Evolutionary conservation across 2,113 vertebrate genomes (phyloP), one percentile per base, ranked within the genome.

Genomic region (Rhadina sibilatrix): DNA sequence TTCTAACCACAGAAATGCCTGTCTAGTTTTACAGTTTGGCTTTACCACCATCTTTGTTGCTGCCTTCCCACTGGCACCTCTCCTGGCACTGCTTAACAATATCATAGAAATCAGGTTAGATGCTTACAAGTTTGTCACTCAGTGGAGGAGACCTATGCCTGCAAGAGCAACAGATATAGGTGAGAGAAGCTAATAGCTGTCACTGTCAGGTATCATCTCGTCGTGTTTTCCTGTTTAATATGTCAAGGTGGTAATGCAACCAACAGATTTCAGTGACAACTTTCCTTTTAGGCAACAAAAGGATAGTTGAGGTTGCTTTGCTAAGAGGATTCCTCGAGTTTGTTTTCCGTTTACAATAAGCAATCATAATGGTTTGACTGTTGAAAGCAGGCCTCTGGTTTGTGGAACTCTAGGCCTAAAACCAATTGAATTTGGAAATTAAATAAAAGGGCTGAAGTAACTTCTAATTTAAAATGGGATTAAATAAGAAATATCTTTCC

Each of bases 1-100:
- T 96, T 90, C 70, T 96, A 91, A 96, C 28, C 42, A 8, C 0
- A 22, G 44, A 89, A 90, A 74, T 66, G 23, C 44, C 64, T 89
- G 38, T 97, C 70, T 95, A 99, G 99, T 99, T 96, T 98, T 99
- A 54, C 99, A 99, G 97, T 99, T 99, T 97, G 99, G 99, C 90
- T 99, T 99, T 85, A 99, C 99, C 86, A 99, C 99, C 85, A 99
- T 99, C 97, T 99, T 99, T 27, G 99, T 99, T 53, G 99, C 99
- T 6, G 99, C 99, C 15, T 99, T 99, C 94, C 99, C 99, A 1
- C 96, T 99, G 98, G 99, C 99, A 37, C 99, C 99, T 52, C 99
- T 99, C 28, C 98, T 99, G 78, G 99, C 99, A 24, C 94, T 99
- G 90, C 98, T 99, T 42, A 99, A 99, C 97, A 99, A 99, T 84